phyloP scores from a whole-genome alignment of 2,888 invertebrate species.

The Ariolimax columbianus region DNA sequence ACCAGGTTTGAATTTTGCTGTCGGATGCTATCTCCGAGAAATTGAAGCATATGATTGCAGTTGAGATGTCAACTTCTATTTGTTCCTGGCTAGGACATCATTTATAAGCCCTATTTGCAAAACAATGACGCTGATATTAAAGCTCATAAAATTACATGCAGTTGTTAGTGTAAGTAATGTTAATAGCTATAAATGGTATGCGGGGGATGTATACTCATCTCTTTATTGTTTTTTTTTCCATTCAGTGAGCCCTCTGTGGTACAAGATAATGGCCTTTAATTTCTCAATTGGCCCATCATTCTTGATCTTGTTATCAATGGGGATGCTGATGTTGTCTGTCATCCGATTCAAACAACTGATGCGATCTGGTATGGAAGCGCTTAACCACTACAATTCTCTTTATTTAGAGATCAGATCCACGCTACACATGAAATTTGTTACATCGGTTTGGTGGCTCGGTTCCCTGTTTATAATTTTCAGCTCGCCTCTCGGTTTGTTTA shows the following conservation, averaged over 20 bases:
- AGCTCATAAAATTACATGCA: no score
- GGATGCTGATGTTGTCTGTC: background rate
- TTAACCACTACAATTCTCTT: conserved; percentile 33
- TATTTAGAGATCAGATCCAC: conserved; percentile 32
- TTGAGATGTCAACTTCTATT: no score
- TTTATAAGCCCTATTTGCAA: no score
- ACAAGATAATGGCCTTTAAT: conserved; percentile 17
- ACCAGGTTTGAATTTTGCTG: no score
- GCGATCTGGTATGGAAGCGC: background rate
- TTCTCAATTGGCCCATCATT: conserved; percentile 16
- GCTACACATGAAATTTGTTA: conserved; percentile 27
- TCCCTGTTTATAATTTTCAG: background rate
- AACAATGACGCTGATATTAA: no score
- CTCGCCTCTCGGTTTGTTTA: background rate
- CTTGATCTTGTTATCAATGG: conserved; percentile 24
- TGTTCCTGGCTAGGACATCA: no score
- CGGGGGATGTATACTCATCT: no score
- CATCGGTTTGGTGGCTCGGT: conserved; percentile 16
- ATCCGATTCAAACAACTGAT: conserved; percentile 1
- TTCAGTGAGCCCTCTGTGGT: conserved; percentile 26
- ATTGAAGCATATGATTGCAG: no score
- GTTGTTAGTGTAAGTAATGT: no score
- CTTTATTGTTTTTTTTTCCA: background rate
- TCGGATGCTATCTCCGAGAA: no score
- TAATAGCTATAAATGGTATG: no score